phyloP scores from a whole-genome alignment of 2,113 vertebrate genomes.

The Corvus hawaiiensis region DNA sequence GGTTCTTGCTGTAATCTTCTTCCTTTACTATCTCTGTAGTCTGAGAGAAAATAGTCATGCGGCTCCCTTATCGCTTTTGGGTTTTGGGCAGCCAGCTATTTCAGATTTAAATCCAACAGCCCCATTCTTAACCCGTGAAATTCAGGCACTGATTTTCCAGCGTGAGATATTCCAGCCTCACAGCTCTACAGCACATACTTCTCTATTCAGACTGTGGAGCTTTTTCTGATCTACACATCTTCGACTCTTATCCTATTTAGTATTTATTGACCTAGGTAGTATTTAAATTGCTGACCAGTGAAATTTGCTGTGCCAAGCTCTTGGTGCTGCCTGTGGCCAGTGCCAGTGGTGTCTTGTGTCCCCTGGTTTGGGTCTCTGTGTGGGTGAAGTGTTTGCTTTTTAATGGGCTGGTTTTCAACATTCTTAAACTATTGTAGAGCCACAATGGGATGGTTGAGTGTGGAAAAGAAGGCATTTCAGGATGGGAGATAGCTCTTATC shows the following conservation, averaged over 20 bases:
- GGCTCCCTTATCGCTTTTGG: constrained; percentile 6
- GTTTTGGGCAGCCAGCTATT: constrained; percentile 30
- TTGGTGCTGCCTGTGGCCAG: background rate
- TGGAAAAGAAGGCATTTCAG: background rate
- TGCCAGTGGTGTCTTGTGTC: rapidly evolving
- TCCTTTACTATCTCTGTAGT: constrained; percentile 25
- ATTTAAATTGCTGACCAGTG: background rate
- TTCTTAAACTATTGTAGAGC: background rate
- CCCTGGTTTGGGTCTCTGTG: background rate
- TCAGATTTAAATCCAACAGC: constrained; percentile 20
- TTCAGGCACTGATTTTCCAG: background rate
- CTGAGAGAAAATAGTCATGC: background rate
- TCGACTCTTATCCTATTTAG: background rate
- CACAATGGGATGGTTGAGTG: background rate
- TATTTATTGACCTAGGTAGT: background rate
- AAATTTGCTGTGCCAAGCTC: background rate
- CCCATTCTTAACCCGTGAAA: background rate
- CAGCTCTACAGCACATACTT: background rate
- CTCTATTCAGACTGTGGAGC: background rate
- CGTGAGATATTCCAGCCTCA: background rate
- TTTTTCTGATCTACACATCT: background rate
- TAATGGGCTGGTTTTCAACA: background rate
- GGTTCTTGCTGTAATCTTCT: constrained; percentile 3
- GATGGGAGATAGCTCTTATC: background rate
- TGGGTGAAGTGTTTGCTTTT: background rate